Evolutionary conservation across 2,888 invertebrate species (phyloP), one percentile per base, ranked within the genome.

Genomic region (Epinotia brunnichana): DNA sequence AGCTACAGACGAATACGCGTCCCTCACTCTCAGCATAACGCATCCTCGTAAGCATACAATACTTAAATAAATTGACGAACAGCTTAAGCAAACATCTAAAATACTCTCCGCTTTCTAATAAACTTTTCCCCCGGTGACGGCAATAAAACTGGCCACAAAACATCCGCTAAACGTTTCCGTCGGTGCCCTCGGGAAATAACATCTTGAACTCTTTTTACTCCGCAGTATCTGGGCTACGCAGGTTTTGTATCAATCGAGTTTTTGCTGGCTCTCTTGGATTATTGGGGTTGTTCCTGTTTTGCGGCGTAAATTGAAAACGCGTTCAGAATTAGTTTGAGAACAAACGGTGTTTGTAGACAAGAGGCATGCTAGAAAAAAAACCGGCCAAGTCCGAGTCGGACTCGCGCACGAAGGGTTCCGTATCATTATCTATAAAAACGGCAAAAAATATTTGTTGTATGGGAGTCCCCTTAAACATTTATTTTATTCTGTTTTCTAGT

Each of bases 151-250:
- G 39, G 10, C 39, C n/a, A 39, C 39, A 13, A 24, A 64, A 57
- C 59, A 39, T 19, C 64, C 15, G 35, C 64, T 66, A 60, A 71
- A 54, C 51, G 64, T 19, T 59, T 59, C 64, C 64, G 59, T 60
- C 64, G 63, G 9, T 9, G 13, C 70, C 17, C 51, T 15, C 51
- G 48, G 70, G 70, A 70, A 70, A 66, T 70, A 70, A 60, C 59
- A 66, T 70, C n/a, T 67, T 66, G 54, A 41, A 54, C 54, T 54
- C 66, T 41, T 60, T 60, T 39, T 60, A 19, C 60, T 66, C 29
- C 41, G 56, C 66, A 24, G 35, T 56, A 56, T 56, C 66, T n/a
- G 56, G 41, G 41, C 44, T 57, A 54, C 21, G 56, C 21, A 67
- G 15, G 41, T 56, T 56, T 66, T 56, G 56, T 67, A 24, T 57